Percentiles rank a stretch among this genome's conserved stretches.
Conservation (phyloP, 2,797 vertebrate genomes). For the Poecilia wingei region DNA sequence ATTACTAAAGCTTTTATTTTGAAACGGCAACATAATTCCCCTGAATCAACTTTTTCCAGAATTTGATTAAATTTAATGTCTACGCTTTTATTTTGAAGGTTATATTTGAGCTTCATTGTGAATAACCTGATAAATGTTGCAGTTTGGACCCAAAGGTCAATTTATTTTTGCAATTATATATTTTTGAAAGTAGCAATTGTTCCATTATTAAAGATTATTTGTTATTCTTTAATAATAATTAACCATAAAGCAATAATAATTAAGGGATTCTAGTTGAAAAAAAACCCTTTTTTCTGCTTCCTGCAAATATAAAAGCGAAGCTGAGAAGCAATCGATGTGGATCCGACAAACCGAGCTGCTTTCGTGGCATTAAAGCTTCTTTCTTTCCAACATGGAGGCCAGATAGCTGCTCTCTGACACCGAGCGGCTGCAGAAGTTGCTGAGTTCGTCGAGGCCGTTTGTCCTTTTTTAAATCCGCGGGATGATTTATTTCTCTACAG, state of each 20-base stretch:
- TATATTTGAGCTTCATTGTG: background rate
- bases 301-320: background rate
- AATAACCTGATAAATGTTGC: background rate
- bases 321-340: conserved; percentile 5
- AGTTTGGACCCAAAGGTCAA: background rate
- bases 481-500: background rate
- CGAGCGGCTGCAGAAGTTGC: background rate
- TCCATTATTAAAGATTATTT: background rate
- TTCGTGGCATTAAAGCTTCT: background rate
- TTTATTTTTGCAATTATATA: background rate
- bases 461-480: background rate
- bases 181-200: background rate
- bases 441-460: background rate
- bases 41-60: background rate
- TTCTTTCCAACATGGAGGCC: background rate
- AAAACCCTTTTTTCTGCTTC: background rate
- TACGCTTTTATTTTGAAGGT: background rate
- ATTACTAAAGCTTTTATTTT: background rate
- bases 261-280: background rate
- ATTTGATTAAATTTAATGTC: no score
- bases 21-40: background rate
- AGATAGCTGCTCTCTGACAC: background rate
- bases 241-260: background rate
- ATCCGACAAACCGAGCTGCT: background rate
- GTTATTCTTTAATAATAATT: no score